These are phyloP conservation scores for Sminthurinus aureus DNA, from an alignment of 2,888 invertebrate genomes.

Conservation along the genomic window DNA sequence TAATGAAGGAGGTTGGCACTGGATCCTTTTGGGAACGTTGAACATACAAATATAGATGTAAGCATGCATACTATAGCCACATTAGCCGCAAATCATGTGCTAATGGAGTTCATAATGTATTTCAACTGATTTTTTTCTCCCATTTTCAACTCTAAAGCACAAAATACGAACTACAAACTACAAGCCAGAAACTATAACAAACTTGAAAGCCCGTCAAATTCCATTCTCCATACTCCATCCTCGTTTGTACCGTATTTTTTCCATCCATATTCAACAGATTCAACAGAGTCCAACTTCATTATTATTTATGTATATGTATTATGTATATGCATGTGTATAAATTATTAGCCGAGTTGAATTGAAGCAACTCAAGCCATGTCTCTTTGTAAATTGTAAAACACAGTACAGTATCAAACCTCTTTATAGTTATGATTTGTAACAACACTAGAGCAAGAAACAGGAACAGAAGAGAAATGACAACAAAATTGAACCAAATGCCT, in stretches of 20 bases:
- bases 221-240: background rate
- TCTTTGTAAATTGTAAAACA: too few relatives aligned
- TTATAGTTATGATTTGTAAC: too few relatives aligned
- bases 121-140: constrained; percentile 1
- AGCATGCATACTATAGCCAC: constrained; percentile 21
- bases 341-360: too few relatives aligned
- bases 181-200: too few relatives aligned
- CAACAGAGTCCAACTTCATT: background rate
- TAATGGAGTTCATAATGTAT: constrained; percentile 32
- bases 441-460: too few relatives aligned
- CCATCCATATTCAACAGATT: too few relatives aligned
- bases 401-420: too few relatives aligned
- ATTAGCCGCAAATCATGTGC: constrained; percentile 40
- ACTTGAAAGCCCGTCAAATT: background rate
- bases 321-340: background rate
- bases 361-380: too few relatives aligned
- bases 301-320: too few relatives aligned
- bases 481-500: too few relatives aligned
- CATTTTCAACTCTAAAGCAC: background rate
- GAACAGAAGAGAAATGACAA: too few relatives aligned
- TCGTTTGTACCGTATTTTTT: background rate
- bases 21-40: background rate
- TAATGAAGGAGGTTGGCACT: constrained; percentile 9
- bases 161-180: background rate
- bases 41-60: constrained; percentile 11